phyloP scores from a whole-genome alignment of 2,113 vertebrate species.

The Pelusios castaneus region DNA sequence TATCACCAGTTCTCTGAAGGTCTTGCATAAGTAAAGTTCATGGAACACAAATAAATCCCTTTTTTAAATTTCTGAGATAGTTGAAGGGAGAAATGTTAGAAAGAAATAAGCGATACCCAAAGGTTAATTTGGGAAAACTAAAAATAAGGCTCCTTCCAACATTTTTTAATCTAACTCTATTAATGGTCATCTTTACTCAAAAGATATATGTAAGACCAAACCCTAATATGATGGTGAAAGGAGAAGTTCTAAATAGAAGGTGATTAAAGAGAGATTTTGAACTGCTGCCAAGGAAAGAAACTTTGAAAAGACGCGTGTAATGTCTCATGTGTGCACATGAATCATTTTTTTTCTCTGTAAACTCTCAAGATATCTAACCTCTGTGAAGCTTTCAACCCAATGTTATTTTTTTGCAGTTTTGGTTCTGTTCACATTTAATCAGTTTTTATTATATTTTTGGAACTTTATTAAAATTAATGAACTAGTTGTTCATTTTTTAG shows the following conservation, averaged over 20 bases:
- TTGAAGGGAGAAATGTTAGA: background rate
- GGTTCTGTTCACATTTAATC: background rate
- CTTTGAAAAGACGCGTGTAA: background rate
- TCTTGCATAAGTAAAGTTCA: background rate
- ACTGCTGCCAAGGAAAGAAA: background rate
- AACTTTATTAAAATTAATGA: background rate
- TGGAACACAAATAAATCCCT: background rate
- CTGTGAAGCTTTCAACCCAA: background rate
- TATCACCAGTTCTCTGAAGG: background rate
- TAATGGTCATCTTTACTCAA: background rate
- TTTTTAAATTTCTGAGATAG: background rate
- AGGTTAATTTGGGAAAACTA: background rate
- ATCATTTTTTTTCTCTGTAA: background rate
- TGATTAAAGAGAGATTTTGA: background rate
- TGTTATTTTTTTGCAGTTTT: background rate
- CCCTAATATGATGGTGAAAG: background rate
- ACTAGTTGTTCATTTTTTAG: background rate
- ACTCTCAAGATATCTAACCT: background rate
- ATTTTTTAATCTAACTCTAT: background rate
- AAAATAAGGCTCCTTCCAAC: background rate
- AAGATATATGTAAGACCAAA: background rate
- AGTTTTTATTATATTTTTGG: background rate
- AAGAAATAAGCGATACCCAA: background rate
- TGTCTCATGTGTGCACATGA: background rate
- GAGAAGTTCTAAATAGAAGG: background rate